Base-by-base conservation (phyloP, 2,113 vertebrate genomes). In the Solea senegalensis region DNA sequence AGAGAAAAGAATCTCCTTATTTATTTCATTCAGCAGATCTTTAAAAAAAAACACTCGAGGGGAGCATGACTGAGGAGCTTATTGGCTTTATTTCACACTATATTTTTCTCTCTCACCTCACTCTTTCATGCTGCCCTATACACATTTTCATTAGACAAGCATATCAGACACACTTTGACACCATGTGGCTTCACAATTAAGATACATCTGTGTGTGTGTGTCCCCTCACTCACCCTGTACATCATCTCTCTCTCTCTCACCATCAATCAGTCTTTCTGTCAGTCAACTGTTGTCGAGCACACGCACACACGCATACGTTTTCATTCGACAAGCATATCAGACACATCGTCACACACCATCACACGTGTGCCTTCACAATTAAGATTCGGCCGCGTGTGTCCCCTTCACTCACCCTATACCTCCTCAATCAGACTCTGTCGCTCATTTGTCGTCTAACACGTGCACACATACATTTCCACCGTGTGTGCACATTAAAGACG, bases 1-100 rank as follows among this genome's bases (percentile, higher is more conserved):
- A 80, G 75, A 73, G 34, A 74, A 63, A 83, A 82, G 53, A 72
- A 84, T 74, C 69, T 88, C 77, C 21, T 80, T 85, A 85, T 88
- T 83, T 87, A 82, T 86, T 89, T 88, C 53, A 80, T 87, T 90
- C 81, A 90, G 79, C 69, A 68, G 80, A 81, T 89, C 87, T 88
- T 86, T 21, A 21, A 21, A 21, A 73, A 85, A 89, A 56, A 88
- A 84, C 15, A 66, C 74, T 88, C 76, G 81, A 86, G 79, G 65
- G 76, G 67, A 89, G 80, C 87, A 89, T 90, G 87, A 90, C 87
- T 63, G 84, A 86, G 72, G 62, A 79, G 87, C 82, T 90, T 86
- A 90, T 86, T 89, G 89, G 89, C 88, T 90, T 90, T 90, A 88
- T 84, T 84, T 76, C 80, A 66, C 75, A 74, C 79, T 78, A 68